These are phyloP conservation scores for Drosophila subpulchrella DNA, from an alignment of 1,140 invertebrate species.

Conservation along the genomic window DNA sequence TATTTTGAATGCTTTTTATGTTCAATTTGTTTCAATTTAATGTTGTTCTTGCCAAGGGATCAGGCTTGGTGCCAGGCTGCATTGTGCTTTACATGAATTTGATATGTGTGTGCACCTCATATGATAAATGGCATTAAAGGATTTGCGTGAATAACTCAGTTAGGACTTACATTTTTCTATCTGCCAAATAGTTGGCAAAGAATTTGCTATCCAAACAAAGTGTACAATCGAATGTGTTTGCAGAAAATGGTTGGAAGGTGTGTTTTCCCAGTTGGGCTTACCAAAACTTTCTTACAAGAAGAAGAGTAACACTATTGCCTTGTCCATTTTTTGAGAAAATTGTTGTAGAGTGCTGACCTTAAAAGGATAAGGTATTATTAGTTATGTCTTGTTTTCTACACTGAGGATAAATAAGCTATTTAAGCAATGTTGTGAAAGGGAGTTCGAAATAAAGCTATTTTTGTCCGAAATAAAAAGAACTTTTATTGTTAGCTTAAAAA, in stretches of 20 bases:
- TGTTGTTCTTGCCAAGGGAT: slow-evolving; percentile 77
- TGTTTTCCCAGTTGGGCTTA: not conserved
- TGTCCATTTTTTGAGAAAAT: not conserved
- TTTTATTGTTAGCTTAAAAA: too few species aligned
- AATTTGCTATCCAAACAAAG: slow-evolving; percentile 32
- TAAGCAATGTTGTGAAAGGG: too few species aligned
- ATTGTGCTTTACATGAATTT: slow-evolving; percentile 77
- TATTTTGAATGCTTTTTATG: slow-evolving; percentile 83
- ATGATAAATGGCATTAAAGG: slow-evolving; percentile 80
- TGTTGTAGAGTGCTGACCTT: not conserved
- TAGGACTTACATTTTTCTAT: slow-evolving; percentile 50
- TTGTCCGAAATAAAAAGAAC: too few species aligned
- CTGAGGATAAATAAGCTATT: too few species aligned
- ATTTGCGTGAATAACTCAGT: slow-evolving; percentile 76
- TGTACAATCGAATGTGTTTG: slow-evolving; percentile 25
- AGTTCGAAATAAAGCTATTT: too few species aligned
- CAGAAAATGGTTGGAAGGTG: not conserved
- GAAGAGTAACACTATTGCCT: not conserved
- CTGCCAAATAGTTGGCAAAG: slow-evolving; percentile 50
- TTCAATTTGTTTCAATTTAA: slow-evolving; percentile 83
- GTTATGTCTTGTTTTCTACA: not conserved
- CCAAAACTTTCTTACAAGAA: not conserved
- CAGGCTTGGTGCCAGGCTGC: slow-evolving; percentile 54
- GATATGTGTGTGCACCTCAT: slow-evolving; percentile 55
- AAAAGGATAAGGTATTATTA: not conserved